A percentile compares a stretch with the other conserved stretches of the same genome.
phyloP scores from a whole-genome alignment of 2,113 vertebrate species.

The Cercocebus atys region DNA sequence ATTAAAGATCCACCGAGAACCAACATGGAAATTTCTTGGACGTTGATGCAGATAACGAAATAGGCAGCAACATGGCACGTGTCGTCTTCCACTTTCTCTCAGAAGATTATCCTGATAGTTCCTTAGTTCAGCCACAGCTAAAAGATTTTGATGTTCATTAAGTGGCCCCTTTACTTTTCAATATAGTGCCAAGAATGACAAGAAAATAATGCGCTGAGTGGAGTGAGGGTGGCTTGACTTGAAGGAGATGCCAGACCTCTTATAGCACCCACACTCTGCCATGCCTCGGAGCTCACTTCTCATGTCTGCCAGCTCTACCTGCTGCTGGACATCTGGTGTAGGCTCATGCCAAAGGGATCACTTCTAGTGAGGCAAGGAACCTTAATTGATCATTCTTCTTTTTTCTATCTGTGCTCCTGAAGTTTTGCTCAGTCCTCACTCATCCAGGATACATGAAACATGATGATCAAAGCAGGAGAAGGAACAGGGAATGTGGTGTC shows the following conservation, averaged over 20 bases:
- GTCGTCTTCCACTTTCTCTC: neutral
- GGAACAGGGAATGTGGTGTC: neutral
- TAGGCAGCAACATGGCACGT: neutral
- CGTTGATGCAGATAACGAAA: neutral
- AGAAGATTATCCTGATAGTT: neutral
- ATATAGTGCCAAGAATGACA: neutral
- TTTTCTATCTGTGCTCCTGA: neutral
- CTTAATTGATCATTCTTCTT: neutral
- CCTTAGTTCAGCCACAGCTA: neutral
- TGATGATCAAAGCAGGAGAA: neutral
- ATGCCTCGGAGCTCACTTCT: neutral
- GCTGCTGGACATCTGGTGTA: neutral
- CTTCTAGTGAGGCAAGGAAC: neutral
- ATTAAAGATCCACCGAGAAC: neutral
- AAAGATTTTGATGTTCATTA: neutral
- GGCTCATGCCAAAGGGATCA: fast-evolving
- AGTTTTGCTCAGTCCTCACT: neutral
- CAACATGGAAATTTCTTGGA: neutral
- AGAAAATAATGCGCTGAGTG: neutral
- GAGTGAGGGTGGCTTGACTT: neutral
- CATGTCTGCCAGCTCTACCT: neutral
- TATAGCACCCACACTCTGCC: neutral
- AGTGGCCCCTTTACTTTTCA: neutral
- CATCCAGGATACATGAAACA: neutral
- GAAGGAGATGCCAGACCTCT: neutral